These are phyloP conservation scores for Trichogramma evanescens DNA, from an alignment of 2,888 invertebrate genomes.

Conservation along the genomic window DNA sequence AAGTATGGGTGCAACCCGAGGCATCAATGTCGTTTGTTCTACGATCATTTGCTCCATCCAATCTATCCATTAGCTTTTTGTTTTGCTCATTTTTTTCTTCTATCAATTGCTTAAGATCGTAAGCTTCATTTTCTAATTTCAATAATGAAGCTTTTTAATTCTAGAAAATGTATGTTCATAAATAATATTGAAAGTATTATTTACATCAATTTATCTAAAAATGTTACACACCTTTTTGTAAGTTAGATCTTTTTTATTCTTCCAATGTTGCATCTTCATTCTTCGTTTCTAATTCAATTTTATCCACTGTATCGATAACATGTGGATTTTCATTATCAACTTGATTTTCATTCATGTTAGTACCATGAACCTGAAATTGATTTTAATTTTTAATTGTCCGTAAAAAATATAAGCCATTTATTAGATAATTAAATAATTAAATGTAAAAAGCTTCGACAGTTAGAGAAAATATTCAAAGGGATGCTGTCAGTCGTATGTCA, in stretches of 20 bases:
- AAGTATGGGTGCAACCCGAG: too few relatives aligned
- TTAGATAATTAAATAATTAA: not conserved
- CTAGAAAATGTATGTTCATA: too few relatives aligned
- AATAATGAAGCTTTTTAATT: not conserved
- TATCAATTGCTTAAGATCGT: conserved; percentile 11
- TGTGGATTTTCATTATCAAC: too few relatives aligned
- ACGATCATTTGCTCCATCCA: conserved; percentile 18
- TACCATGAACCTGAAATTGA: too few relatives aligned
- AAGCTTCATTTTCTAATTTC: conserved; percentile 8
- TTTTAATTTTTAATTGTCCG: conserved; percentile 21
- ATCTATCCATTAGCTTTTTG: conserved; percentile 18
- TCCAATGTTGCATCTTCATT: too few relatives aligned
- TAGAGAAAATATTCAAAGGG: not conserved
- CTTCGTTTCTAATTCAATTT: too few relatives aligned
- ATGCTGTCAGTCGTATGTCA: too few relatives aligned
- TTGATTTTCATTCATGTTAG: too few relatives aligned
- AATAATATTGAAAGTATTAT: not conserved
- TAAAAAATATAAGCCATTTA: conserved; percentile 7
- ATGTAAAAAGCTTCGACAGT: not conserved
- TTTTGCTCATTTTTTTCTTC: conserved; percentile 15
- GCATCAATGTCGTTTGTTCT: conserved; percentile 7
- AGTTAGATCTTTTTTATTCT: too few relatives aligned
- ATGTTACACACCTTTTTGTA: not conserved
- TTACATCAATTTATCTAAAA: conserved; percentile 16
- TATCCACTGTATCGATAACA: too few relatives aligned